Percentiles rank a stretch among this genome's conserved stretches.
These are phyloP conservation scores for Barbus barbus DNA, from an alignment of 2,113 vertebrate species.

Conservation along the genomic window DNA sequence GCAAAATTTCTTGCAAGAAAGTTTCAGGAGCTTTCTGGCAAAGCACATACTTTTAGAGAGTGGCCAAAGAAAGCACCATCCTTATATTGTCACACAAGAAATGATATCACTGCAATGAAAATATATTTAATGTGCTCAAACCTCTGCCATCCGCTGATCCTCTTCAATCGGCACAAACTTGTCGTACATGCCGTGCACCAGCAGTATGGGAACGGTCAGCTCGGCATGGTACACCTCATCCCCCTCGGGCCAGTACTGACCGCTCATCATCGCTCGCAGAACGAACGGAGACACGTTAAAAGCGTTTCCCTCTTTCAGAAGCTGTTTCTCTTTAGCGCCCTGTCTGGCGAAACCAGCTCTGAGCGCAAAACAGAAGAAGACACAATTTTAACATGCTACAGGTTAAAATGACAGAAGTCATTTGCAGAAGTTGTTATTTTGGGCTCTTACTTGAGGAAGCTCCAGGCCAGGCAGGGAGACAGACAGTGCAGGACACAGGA, in stretches of 20 bases:
- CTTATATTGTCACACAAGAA: not conserved
- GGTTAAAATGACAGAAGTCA: too few relatives aligned
- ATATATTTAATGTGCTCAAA: constrained; percentile 57
- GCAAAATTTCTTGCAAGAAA: too few relatives aligned
- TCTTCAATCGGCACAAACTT: constrained; percentile 95
- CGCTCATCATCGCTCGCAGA: constrained; percentile 95
- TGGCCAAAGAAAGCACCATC: too few relatives aligned
- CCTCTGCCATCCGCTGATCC: constrained; percentile 98
- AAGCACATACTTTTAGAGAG: not conserved
- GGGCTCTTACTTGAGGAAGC: constrained; percentile 92
- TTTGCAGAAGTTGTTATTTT: not conserved
- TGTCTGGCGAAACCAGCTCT: constrained; percentile 97
- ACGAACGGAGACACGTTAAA: constrained; percentile 97
- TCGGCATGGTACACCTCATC: constrained; percentile 97
- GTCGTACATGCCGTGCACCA: constrained; percentile 95
- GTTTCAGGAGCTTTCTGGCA: not conserved
- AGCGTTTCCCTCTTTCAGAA: constrained; percentile 92
- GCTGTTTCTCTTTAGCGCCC: constrained; percentile 95
- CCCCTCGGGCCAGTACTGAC: constrained; percentile 97
- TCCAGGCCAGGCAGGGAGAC: constrained; percentile 94
- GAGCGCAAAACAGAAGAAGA: not conserved
- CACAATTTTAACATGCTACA: not conserved
- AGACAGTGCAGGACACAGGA: constrained; percentile 91
- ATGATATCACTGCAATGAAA: too few relatives aligned
- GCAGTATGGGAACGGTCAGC: constrained; percentile 89